A percentile compares a stretch with the other conserved stretches of the same genome.
phyloP scores from a whole-genome alignment of 2,797 vertebrate species.

The Bryconaethiops microstoma region DNA sequence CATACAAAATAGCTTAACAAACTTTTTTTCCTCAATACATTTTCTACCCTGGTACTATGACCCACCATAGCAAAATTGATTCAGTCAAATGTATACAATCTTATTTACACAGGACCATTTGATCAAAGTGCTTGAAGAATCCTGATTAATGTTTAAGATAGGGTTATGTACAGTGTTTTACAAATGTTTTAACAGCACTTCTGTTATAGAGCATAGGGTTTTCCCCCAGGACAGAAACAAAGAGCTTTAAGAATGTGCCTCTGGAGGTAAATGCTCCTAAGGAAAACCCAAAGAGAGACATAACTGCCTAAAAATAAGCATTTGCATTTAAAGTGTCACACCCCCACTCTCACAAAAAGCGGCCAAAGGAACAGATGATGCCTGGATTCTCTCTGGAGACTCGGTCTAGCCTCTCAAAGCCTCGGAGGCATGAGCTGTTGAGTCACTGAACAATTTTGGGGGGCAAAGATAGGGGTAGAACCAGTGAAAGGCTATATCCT shows the following conservation, averaged over 20 bases:
- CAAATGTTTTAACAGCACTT: constrained; percentile 81
- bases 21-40: constrained; percentile 82
- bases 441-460: constrained; percentile 22
- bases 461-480: neutral
- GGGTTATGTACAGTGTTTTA: constrained; percentile 90
- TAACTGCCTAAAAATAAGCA: constrained; percentile 59
- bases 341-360: constrained; percentile 2
- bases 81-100: constrained; percentile 86
- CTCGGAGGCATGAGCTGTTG: constrained; percentile 16
- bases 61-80: constrained; percentile 88
- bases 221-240: constrained; percentile 62
- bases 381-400: constrained; percentile 3
- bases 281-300: constrained; percentile 58
- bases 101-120: constrained; percentile 93
- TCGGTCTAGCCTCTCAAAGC: constrained; percentile 4
- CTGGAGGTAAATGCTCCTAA: constrained; percentile 72
- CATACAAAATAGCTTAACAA: constrained; percentile 98
- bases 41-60: constrained; percentile 84
- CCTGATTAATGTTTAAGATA: constrained; percentile 82
- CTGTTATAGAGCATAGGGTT: constrained; percentile 70
- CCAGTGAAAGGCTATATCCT: constrained; percentile 39
- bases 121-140: constrained; percentile 95
- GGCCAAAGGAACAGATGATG: constrained; percentile 6
- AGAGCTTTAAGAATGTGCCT: constrained; percentile 80
- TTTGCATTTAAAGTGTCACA: constrained; percentile 65